Base-by-base conservation (phyloP, 64 coral and sea anemone genomes). In the Actinia equina region DNA sequence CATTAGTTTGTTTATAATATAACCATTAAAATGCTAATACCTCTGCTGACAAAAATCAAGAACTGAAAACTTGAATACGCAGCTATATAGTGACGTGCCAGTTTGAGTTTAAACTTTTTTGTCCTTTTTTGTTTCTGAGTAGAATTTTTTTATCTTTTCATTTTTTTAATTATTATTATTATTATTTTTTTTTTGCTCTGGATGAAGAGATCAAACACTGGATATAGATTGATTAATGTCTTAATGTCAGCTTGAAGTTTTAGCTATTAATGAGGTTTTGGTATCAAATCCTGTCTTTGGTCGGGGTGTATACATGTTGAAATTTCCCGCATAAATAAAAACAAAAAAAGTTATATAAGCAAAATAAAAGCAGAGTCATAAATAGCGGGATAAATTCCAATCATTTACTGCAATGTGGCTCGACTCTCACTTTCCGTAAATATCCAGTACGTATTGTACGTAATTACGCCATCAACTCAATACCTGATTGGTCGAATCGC, bases 301-400 rank as follows among this genome's bases (percentile, higher is more conserved):
- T 77, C n/a, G 71, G 44, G 1, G 10, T 16, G 17, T 79, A 10
- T 4, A n/a, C 44, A 79, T 79, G 6, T 51, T 81, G 3, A 51
- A 9, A 46, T 44, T 52, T 17, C 52, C 17, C 17, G 17, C 6
- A 81, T 5, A 52, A 81, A 81, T 44, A 81, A 49, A 7, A 81
- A 49, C 18, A 44, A n/a, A 37, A 37, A 37, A 81, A 44, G 5
- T 11, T 0, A 17, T 52, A 1, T 22, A 52, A 49, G 15, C 4
- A 52, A 52, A 81, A 52, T 20, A 81, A 81, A 81, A 81, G 18
- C 9, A 17, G 22, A 22, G 44, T 49, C 41, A 2, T 52, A 52
- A 81, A 81, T 81, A 81, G 78, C 78, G 7, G 44, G 78, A 37
- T n/a, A 81, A 81, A 49, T 81, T 81, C 9, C 22, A 51, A 81